Evolutionary conservation across 2,113 vertebrate genomes (phyloP).

Genomic region (Siphamia tubifer): DNA sequence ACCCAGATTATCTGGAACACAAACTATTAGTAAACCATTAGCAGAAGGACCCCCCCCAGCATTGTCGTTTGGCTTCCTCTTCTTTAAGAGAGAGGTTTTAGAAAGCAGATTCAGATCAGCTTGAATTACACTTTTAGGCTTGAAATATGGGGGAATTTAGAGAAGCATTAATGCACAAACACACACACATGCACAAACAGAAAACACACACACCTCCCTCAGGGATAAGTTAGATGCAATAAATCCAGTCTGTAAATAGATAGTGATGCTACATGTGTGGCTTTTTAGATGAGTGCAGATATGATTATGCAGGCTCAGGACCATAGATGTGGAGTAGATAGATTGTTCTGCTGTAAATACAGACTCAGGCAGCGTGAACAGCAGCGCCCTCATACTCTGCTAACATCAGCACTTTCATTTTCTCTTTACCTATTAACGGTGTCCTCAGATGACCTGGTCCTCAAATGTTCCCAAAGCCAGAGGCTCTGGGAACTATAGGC

Average conservation of each 20-base stretch:
- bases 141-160: slow-evolving; percentile 32
- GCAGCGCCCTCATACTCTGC: slow-evolving; percentile 19
- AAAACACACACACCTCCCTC: background rate
- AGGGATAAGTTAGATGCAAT: slow-evolving; percentile 37
- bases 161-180: slow-evolving; percentile 39
- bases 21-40: slow-evolving; percentile 63
- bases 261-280: slow-evolving; percentile 54
- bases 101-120: slow-evolving; percentile 54
- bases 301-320: slow-evolving; percentile 58
- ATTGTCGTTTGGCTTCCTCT: slow-evolving; percentile 44
- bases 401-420: slow-evolving; percentile 39
- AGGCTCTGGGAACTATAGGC: background rate
- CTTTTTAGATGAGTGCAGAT: slow-evolving; percentile 59
- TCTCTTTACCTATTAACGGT: slow-evolving; percentile 21
- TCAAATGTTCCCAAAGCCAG: background rate
- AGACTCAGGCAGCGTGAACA: background rate
- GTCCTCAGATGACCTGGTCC: slow-evolving; percentile 38
- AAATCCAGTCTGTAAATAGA: slow-evolving; percentile 57
- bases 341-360: slow-evolving; percentile 42
- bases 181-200: background rate
- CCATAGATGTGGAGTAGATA: slow-evolving; percentile 43
- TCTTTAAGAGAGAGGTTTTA: slow-evolving; percentile 11
- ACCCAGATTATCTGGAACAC: slow-evolving; percentile 53
- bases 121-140: slow-evolving; percentile 38
- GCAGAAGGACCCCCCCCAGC: slow-evolving; percentile 55